phyloP scores from a whole-genome alignment of 1,140 invertebrate species.

The Trissolcus basalis region DNA sequence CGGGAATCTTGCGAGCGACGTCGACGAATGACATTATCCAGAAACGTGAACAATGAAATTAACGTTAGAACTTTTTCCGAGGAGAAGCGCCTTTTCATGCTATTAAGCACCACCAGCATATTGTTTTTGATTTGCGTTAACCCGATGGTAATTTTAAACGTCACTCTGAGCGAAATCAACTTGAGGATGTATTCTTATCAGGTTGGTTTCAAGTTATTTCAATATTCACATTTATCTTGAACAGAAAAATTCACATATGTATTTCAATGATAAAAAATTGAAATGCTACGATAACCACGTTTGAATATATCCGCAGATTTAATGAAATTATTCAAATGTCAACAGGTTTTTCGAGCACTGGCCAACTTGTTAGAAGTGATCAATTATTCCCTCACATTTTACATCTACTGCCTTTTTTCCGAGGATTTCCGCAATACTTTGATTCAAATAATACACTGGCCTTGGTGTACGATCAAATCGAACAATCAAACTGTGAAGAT shows the following conservation, averaged over 20 bases:
- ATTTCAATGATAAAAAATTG: no score
- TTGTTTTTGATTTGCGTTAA: constrained; percentile 85
- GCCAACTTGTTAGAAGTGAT: constrained; percentile 85
- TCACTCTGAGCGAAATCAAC: constrained; percentile 81
- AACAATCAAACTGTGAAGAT: constrained; percentile 19
- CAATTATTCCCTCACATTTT: constrained; percentile 87
- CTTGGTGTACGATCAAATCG: constrained; percentile 68
- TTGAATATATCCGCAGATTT: neutral
- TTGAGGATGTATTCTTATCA: constrained; percentile 81
- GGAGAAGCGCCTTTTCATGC: constrained; percentile 81
- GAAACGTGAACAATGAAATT: constrained; percentile 77
- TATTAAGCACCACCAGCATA: constrained; percentile 84
- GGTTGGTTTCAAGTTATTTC: constrained; percentile 73
- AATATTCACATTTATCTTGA: no score
- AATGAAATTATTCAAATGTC: neutral
- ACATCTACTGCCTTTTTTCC: constrained; percentile 87
- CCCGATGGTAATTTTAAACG: constrained; percentile 84
- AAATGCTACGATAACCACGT: no score
- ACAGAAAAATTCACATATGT: no score
- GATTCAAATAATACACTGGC: constrained; percentile 80
- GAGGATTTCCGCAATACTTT: constrained; percentile 85
- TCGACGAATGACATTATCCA: constrained; percentile 79
- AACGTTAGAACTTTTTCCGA: constrained; percentile 83
- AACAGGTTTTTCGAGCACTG: constrained; percentile 76
- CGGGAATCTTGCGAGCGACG: constrained; percentile 81